Base-by-base conservation (phyloP, 2,888 invertebrate species). In the Phania funesta region DNA sequence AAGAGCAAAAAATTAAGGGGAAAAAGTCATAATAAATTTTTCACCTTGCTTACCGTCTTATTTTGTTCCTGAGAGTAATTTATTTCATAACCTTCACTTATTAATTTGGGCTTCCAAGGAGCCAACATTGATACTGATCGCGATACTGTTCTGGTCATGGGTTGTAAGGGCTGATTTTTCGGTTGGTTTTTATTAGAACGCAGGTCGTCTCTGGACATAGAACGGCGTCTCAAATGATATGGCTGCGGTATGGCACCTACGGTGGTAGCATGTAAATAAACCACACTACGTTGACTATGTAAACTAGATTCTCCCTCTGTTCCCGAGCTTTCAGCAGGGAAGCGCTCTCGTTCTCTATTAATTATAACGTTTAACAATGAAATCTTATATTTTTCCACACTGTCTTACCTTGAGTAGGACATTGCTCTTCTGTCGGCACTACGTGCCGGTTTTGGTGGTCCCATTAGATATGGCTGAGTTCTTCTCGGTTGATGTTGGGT, bases 201-300 rank as follows among this genome's bases (percentile, higher is more conserved):
- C 13, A 96, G 92, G 90, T 96, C 96, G 87, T 96, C 96, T 22
- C 96, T 93, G 32, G 96, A 96, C 29, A 93, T 92, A 16, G 94
- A 93, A 46, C 95, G 92, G 85, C 94, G 92, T 84, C 94, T 92
- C 29, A 93, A 91, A 18, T 93, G 93, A 84, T 92, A 92, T 35
- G 95, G 95, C 86, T 95, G 95, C 18, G 96, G 96, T 88, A 96
- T 96, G 90, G 96, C 96, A 77, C 96, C 96, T 87, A 96, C 96
- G 93, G 96, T 96, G 58, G 96, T 96, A 65, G 96, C 96, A 87
- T 96, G 96, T 65, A 96, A 92, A 88, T 96, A 96, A 20, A 96
- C 96, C 20, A 96, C 94, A 87, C 96, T 96, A 87, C 95, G 93
- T 89, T 96, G 96, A 71, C 96, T 96, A 87, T 95, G 95, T 86